These are phyloP conservation scores for Scrobipalpa costella DNA, from an alignment of 2,888 invertebrate genomes.

Conservation along the genomic window DNA sequence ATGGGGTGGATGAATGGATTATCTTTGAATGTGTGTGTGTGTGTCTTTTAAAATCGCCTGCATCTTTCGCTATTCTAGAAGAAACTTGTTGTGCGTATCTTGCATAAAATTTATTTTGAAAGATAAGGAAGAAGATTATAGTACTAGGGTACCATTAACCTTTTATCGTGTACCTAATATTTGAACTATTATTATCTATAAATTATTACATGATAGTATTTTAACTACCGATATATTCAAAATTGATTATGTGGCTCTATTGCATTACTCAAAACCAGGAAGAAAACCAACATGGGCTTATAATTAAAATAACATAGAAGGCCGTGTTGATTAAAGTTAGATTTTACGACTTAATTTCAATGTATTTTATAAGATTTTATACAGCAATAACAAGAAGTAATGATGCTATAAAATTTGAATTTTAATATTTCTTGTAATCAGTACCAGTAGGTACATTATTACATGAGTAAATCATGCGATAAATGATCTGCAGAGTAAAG, in stretches of 20 bases:
- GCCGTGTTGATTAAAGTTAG: neutral
- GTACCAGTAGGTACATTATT: neutral
- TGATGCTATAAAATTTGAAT: neutral
- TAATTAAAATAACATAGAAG: neutral
- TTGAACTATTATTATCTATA: no score
- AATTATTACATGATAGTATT: no score
- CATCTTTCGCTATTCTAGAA: no score
- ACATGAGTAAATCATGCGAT: neutral
- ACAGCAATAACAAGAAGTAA: conserved; percentile 20
- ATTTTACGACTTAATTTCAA: conserved; percentile 30
- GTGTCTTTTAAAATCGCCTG: no score
- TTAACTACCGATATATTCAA: neutral
- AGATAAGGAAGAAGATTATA: no score
- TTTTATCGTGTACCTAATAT: no score
- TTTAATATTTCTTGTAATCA: conserved; percentile 3
- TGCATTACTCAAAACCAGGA: neutral
- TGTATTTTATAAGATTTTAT: conserved; percentile 25
- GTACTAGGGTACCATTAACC: no score
- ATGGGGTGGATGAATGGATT: no score
- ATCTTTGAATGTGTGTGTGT: no score
- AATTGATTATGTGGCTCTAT: neutral
- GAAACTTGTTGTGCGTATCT: no score
- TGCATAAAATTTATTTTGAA: no score
- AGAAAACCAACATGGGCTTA: neutral
- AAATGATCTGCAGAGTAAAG: no score